Percentiles rank a stretch among this genome's conserved stretches.
Evolutionary conservation across 2,888 invertebrate genomes (phyloP).

Genomic region (Crematogaster levior): DNA sequence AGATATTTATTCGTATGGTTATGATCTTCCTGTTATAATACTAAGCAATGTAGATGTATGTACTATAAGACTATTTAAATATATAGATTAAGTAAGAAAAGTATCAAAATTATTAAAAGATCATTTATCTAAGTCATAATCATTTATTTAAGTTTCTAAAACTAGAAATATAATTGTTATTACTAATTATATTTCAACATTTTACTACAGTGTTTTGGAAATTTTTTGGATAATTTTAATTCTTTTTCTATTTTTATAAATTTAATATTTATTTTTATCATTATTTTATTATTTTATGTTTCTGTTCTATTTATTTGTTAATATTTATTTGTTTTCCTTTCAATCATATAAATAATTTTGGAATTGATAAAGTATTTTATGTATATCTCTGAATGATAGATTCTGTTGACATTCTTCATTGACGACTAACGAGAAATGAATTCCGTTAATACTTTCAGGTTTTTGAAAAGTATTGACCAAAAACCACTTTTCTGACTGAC

Average conservation of each 20-base stretch:
- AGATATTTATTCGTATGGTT: background rate
- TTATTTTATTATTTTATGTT: background rate
- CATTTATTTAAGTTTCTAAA: background rate
- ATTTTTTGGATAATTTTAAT: background rate
- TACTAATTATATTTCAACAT: background rate
- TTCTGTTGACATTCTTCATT: background rate
- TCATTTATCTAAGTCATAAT: background rate
- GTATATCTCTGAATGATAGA: constrained; percentile 14
- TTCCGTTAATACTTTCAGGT: background rate
- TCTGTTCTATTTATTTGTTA: too few species aligned
- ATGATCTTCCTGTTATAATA: background rate
- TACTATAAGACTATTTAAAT: too few species aligned
- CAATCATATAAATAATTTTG: constrained; percentile 32
- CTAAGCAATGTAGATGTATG: too few species aligned
- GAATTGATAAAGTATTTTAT: constrained; percentile 23
- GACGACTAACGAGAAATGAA: background rate
- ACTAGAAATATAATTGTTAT: constrained; percentile 1
- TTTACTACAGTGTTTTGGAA: background rate
- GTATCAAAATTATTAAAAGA: background rate
- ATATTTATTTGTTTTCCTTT: constrained; percentile 48
- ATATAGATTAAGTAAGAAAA: background rate
- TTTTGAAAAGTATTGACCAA: background rate
- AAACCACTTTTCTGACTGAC: background rate
- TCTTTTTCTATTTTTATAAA: background rate
- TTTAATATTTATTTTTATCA: constrained; percentile 11